Evolutionary conservation across 2,888 invertebrate genomes (phyloP).

Genomic region (Therioaphis trifolii): DNA sequence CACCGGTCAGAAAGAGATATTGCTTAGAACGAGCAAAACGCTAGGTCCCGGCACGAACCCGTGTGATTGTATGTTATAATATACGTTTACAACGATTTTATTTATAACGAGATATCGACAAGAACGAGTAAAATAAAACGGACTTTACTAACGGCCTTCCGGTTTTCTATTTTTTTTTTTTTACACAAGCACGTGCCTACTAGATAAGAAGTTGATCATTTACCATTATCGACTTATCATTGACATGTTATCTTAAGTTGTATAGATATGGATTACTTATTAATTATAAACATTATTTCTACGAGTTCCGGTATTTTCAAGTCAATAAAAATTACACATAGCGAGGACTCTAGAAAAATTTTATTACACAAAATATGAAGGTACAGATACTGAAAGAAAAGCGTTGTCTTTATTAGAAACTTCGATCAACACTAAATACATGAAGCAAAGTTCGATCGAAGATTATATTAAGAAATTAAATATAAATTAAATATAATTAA

Average conservation of each 20-base stretch:
- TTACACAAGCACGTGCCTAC: too few species aligned
- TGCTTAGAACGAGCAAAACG: not conserved
- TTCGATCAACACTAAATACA: constrained; percentile 11
- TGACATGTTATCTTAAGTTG: too few species aligned
- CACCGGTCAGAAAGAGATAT: not conserved
- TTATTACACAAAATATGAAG: constrained; percentile 49
- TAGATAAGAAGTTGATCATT: too few species aligned
- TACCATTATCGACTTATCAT: too few species aligned
- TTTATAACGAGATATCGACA: not conserved
- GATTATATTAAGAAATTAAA: too few species aligned
- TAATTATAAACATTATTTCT: too few species aligned
- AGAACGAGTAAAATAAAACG: not conserved
- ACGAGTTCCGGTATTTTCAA: too few species aligned
- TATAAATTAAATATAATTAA: too few species aligned
- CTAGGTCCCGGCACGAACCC: not conserved
- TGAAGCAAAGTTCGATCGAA: too few species aligned
- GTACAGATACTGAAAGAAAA: constrained; percentile 42
- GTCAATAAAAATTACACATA: too few species aligned
- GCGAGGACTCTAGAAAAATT: constrained; percentile 24
- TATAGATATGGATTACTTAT: too few species aligned
- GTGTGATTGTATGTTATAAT: constrained; percentile 7
- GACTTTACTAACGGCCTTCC: not conserved
- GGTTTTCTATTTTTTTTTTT: too few species aligned
- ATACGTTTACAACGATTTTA: not conserved
- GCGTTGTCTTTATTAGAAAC: constrained; percentile 47